Base-by-base conservation (phyloP, 2,888 invertebrate genomes). In the Chaetogeoica ovagalla region DNA sequence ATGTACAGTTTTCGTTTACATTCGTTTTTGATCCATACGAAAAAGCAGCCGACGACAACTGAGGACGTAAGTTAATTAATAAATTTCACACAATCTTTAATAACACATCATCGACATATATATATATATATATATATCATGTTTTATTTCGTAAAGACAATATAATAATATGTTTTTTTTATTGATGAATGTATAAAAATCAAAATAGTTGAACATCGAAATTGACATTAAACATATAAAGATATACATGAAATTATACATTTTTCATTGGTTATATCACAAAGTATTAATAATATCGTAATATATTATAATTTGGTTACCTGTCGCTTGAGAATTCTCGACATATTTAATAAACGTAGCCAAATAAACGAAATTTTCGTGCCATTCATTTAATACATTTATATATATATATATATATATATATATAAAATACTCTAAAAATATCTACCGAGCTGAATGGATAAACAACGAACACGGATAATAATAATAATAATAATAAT, bases 401-500 rank as follows among this genome's bases (percentile, higher is more conserved):
- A 7, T 43, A 43, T 43, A 7, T 43, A 43, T 30, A 30, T 30
- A 30, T 30, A 21, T 59, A 59, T 59, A 59, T 9, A 9, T 43
- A 9, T 43, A 43, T 43, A 7, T 43, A n/a, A n/a, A n/a, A 43
- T 57, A 57, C 8, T 59, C 1, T 9, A 43, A 43, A 43, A 43
- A 59, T 59, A 57, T 74, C 74, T 74, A 65, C 74, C 74, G 65
- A 74, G 63, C 8, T 63, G 9, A 55, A 63, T 13, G 21, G 63
- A 43, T 43, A 23, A 65, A 65, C 55, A 55, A 74, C 55, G 52
- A 52, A 21, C 23, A 23, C 48, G 1, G 55, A 17, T 55, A 63
- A 63, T 30, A 30, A 30, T 30, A 74, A 72, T n/a, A 71, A 73
- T 52, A 62, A 48, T 62, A 62, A 73, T 19, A n/a, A n/a, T 30